Conservation (phyloP, 2,888 invertebrate genomes). For the Heliconius sara region DNA sequence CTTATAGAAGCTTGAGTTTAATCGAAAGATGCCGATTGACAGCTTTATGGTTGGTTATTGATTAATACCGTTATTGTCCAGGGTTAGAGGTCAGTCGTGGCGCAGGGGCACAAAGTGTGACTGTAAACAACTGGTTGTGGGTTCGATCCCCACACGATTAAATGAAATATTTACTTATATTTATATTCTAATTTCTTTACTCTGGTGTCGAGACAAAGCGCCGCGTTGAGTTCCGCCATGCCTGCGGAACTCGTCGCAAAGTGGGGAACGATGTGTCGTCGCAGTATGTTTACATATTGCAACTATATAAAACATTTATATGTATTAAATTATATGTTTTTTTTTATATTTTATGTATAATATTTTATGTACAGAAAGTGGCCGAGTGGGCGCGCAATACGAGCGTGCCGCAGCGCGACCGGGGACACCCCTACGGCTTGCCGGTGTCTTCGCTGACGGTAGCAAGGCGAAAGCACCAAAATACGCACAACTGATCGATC, state of each 20-base stretch:
- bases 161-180: too few species aligned
- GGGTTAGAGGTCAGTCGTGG: too few species aligned
- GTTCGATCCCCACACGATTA: too few species aligned
- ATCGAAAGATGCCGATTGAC: not conserved
- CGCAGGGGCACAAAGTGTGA: too few species aligned
- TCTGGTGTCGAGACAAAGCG: too few species aligned
- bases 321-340: not conserved
- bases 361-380: conserved; percentile 62
- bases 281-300: too few species aligned
- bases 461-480: conserved; percentile 82
- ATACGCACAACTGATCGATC: conserved; percentile 89
- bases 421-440: conserved; percentile 88
- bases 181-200: too few species aligned
- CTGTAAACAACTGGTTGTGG: too few species aligned
- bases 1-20: not conserved
- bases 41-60: conserved; percentile 3
- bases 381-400: conserved; percentile 81
- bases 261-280: too few species aligned
- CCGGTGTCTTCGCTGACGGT: conserved; percentile 90
- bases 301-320: too few species aligned
- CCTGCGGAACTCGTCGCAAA: too few species aligned
- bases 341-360: not conserved
- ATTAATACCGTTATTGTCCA: not conserved
- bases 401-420: conserved; percentile 88
- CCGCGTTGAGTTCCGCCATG: too few species aligned